phyloP scores from a whole-genome alignment of 2,113 vertebrate genomes.

The Misgurnus anguillicaudatus region DNA sequence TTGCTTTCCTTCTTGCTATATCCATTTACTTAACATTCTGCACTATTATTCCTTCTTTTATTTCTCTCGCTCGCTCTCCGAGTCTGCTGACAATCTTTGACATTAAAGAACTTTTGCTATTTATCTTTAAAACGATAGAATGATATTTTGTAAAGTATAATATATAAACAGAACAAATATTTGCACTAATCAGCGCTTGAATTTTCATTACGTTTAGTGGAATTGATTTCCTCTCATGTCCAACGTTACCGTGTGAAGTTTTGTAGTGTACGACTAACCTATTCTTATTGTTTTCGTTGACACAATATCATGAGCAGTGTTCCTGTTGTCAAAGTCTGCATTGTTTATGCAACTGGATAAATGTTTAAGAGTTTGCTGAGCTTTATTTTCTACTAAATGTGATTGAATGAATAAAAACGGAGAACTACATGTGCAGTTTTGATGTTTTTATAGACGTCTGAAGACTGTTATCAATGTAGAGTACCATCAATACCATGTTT shows the following conservation, averaged over 20 bases:
- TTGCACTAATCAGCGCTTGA: conserved; percentile 71
- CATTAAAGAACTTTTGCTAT: conserved; percentile 60
- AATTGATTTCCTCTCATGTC: not conserved
- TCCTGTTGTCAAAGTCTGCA: conserved; percentile 30
- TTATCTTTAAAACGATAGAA: conserved; percentile 58
- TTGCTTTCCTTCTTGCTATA: conserved; percentile 1
- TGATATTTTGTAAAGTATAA: conserved; percentile 63
- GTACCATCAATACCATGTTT: too few relatives aligned
- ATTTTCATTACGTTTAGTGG: conserved; percentile 31
- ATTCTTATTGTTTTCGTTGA: conserved; percentile 13
- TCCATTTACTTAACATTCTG: not conserved
- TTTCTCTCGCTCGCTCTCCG: conserved; percentile 1
- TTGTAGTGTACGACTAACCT: conserved; percentile 19
- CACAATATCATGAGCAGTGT: conserved; percentile 14
- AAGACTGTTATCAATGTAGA: too few relatives aligned
- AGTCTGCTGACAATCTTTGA: conserved; percentile 69
- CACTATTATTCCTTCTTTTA: not conserved
- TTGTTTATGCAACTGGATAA: conserved; percentile 26
- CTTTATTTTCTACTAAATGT: conserved; percentile 55
- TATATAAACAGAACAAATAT: conserved; percentile 55
- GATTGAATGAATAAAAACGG: conserved; percentile 43
- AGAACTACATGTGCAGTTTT: not conserved
- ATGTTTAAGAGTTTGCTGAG: conserved; percentile 29
- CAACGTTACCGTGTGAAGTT: conserved; percentile 26
- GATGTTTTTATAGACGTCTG: not conserved